These are phyloP conservation scores for Equus przewalskii DNA, from an alignment of 2,113 vertebrate species.

Conservation along the genomic window DNA sequence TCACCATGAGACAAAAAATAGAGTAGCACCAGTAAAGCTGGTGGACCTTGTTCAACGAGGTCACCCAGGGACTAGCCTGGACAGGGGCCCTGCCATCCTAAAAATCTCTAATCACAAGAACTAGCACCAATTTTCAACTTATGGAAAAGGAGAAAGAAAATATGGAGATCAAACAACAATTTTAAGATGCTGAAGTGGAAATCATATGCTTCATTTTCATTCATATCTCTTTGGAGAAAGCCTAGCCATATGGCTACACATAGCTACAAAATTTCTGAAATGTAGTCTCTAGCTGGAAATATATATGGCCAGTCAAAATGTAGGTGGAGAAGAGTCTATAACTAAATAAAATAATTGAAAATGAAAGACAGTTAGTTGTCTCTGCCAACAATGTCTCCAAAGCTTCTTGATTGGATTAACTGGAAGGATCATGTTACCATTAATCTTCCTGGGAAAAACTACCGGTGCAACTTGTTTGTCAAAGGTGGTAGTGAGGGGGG, in stretches of 20 bases:
- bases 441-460: not conserved
- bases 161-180: not conserved
- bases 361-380: not conserved
- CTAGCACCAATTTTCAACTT: not conserved
- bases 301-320: not conserved
- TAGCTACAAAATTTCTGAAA: not conserved
- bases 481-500: not conserved
- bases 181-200: not conserved
- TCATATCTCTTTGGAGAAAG: not conserved
- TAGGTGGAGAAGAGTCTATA: not conserved
- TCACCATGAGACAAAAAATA: conserved; percentile 37
- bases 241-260: not conserved
- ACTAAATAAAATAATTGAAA: not conserved
- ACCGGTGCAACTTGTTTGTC: not conserved
- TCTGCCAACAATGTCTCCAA: not conserved
- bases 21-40: not conserved
- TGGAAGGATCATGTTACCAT: not conserved
- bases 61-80: not conserved
- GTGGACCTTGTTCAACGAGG: too few species aligned
- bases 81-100: not conserved
- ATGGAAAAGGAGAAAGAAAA: not conserved
- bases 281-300: not conserved
- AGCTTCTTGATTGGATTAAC: not conserved
- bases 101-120: not conserved
- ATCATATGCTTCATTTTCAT: not conserved